Conservation (phyloP, 2,888 invertebrate genomes). For the Argyresthia albistria region DNA sequence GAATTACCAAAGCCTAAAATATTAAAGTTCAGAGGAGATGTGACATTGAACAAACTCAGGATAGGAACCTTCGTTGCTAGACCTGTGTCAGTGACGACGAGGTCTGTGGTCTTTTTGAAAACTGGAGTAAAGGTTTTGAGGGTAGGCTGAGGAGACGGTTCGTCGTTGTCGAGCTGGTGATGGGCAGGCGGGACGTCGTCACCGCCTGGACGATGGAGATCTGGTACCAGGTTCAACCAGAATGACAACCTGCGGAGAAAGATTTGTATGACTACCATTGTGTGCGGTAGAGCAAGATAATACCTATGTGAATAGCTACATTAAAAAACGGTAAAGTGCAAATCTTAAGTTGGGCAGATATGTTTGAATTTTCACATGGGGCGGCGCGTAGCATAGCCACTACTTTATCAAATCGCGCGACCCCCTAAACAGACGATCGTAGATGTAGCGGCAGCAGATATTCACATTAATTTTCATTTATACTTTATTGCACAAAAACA, state of each 20-base stretch:
- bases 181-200: slow-evolving; percentile 89
- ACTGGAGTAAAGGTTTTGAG: slow-evolving; percentile 69
- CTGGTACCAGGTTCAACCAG: slow-evolving; percentile 96
- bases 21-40: slow-evolving; percentile 54
- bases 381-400: too few species aligned
- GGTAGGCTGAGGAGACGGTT: slow-evolving; percentile 70
- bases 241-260: slow-evolving; percentile 80
- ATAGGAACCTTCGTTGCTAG: slow-evolving; percentile 52
- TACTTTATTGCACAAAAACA: too few species aligned
- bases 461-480: too few species aligned
- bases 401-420: too few species aligned
- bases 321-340: too few species aligned
- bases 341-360: too few species aligned
- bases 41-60: slow-evolving; percentile 50
- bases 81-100: slow-evolving; percentile 49
- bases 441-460: too few species aligned
- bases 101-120: slow-evolving; percentile 71
- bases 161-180: slow-evolving; percentile 86
- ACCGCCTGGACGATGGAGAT: slow-evolving; percentile 89
- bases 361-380: too few species aligned
- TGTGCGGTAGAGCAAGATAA: too few species aligned
- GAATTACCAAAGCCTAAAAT: slow-evolving; percentile 41
- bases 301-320: too few species aligned
- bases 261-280: slow-evolving; percentile 7
- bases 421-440: too few species aligned